These are phyloP conservation scores for Synanthedon myopaeformis DNA, from an alignment of 2,888 invertebrate species.

Conservation along the genomic window DNA sequence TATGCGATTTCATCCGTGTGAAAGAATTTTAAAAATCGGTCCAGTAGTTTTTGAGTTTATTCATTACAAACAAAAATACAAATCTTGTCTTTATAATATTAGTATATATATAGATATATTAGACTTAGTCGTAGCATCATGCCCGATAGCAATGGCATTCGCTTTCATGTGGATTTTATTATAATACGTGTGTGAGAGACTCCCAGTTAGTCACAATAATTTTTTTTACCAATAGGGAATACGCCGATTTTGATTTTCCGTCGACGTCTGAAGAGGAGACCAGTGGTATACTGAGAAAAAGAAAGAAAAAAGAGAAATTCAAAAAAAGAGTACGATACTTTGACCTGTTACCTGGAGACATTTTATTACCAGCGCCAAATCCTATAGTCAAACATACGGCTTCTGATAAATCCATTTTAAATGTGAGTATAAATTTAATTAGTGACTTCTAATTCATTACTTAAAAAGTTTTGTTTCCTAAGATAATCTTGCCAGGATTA, in stretches of 20 bases:
- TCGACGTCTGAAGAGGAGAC: constrained; percentile 12
- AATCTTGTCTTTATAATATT: no score
- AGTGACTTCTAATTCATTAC: no score
- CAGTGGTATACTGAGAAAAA: constrained; percentile 16
- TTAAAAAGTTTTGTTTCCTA: no score
- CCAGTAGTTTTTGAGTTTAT: no score
- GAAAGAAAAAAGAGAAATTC: constrained; percentile 13
- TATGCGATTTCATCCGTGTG: no score
- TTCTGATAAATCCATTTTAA: constrained; percentile 44
- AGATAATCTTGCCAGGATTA: neutral
- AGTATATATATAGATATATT: no score
- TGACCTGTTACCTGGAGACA: constrained; percentile 36
- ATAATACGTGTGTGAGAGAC: no score
- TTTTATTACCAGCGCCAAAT: constrained; percentile 33
- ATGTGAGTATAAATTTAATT: constrained; percentile 24
- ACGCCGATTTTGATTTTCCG: constrained; percentile 9
- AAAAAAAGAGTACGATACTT: constrained; percentile 42
- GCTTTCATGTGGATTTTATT: no score
- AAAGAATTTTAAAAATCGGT: no score
- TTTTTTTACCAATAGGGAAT: constrained; percentile 11
- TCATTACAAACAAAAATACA: no score
- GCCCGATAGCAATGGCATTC: no score
- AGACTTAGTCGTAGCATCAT: no score
- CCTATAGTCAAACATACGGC: constrained; percentile 38
- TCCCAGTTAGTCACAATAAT: neutral